Conservation (phyloP, 2,888 invertebrate species). For the Scaptomyza flava region DNA sequence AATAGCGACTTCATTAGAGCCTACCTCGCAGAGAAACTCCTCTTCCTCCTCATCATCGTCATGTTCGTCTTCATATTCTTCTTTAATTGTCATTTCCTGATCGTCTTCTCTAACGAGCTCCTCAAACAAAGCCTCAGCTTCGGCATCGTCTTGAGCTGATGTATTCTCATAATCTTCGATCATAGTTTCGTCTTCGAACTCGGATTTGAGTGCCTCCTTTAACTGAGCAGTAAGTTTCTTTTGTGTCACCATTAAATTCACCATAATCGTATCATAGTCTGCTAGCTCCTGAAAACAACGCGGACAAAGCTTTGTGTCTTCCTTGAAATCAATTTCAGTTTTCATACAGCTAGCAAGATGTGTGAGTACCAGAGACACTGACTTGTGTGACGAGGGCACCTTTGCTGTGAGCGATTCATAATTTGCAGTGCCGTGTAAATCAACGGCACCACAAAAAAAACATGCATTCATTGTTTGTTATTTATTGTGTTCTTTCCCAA, state of each 20-base stretch:
- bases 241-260: conserved; percentile 78
- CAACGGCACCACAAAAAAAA: conserved; percentile 77
- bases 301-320: conserved; percentile 66
- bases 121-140: conserved; percentile 66
- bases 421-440: conserved; percentile 50
- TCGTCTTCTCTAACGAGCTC: conserved; percentile 65
- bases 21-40: conserved; percentile 48
- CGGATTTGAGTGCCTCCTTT: conserved; percentile 68
- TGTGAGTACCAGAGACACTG: conserved; percentile 74
- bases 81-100: conserved; percentile 48
- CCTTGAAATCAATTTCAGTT: conserved; percentile 65
- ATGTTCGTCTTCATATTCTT: conserved; percentile 54
- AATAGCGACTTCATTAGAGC: background rate
- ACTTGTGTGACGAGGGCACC: conserved; percentile 79
- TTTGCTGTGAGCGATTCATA: conserved; percentile 68
- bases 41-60: conserved; percentile 42
- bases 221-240: conserved; percentile 74
- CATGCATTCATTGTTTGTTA: conserved; percentile 67
- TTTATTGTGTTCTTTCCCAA: conserved; percentile 13
- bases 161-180: conserved; percentile 35
- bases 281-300: conserved; percentile 75
- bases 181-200: conserved; percentile 51
- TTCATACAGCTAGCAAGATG: conserved; percentile 81
- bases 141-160: conserved; percentile 55
- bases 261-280: conserved; percentile 81